Evolutionary conservation across 2,888 invertebrate species (phyloP).

Genomic region (Trissoscelio sp.): DNA sequence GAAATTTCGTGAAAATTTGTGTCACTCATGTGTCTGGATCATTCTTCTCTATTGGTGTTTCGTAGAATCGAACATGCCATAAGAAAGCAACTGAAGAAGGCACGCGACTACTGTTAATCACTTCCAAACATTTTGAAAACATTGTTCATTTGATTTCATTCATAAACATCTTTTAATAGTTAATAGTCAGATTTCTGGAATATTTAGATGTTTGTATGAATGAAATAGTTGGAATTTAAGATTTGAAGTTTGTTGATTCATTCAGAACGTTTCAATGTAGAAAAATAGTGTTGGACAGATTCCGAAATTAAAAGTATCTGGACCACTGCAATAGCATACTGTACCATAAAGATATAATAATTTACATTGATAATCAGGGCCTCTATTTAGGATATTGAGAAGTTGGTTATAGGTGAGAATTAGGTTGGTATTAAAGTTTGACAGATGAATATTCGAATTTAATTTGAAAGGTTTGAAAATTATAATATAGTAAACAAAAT

Average conservation of each 20-base stretch:
- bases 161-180: not conserved
- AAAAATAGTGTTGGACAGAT: slow-evolving; percentile 51
- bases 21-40: slow-evolving; percentile 42
- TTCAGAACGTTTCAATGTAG: slow-evolving; percentile 43
- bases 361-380: not conserved
- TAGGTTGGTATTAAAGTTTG: no score
- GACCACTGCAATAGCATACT: slow-evolving; percentile 50
- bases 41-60: slow-evolving; percentile 37
- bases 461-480: no score
- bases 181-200: not conserved
- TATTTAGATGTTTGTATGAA: not conserved
- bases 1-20: slow-evolving; percentile 46
- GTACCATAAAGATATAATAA: not conserved
- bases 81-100: slow-evolving; percentile 53
- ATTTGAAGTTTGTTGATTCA: slow-evolving; percentile 11
- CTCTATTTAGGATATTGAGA: no score
- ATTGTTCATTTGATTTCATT: slow-evolving; percentile 71
- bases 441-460: no score
- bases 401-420: no score
- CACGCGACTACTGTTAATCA: slow-evolving; percentile 77
- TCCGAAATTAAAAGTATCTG: slow-evolving; percentile 66
- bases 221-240: slow-evolving; percentile 8
- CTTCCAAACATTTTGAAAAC: slow-evolving; percentile 79
- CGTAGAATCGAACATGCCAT: slow-evolving; percentile 23
- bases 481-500: no score